Percentiles rank a stretch among this genome's conserved stretches.
Evolutionary conservation across 92 coral and sea anemone species (phyloP).

Genomic region (Micromussa lordhowensis): DNA sequence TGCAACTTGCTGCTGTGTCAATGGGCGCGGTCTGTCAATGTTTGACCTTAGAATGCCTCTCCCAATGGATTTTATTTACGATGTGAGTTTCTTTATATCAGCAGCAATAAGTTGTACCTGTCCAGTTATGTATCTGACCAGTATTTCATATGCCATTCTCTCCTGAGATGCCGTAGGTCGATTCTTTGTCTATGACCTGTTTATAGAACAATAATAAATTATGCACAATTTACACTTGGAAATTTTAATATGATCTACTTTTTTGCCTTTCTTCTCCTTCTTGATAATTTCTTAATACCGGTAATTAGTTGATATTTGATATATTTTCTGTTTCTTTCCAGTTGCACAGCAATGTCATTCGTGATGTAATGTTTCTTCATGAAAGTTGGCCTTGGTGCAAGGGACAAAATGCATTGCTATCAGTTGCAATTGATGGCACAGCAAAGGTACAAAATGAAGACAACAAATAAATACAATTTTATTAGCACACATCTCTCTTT

Average conservation of each 20-base stretch:
- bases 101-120: neutral
- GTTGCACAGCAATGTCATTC: slow-evolving; percentile 78
- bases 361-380: slow-evolving; percentile 88
- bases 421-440: slow-evolving; percentile 86
- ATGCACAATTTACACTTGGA: no score
- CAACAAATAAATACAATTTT: no score
- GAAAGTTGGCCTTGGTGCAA: slow-evolving; percentile 96
- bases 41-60: slow-evolving; percentile 90
- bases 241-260: no score
- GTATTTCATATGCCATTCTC: no score
- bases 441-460: slow-evolving; percentile 69
- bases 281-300: neutral
- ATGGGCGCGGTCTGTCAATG: slow-evolving; percentile 88
- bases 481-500: neutral
- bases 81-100: slow-evolving; percentile 54
- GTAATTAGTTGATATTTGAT: neutral
- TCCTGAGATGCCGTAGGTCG: no score
- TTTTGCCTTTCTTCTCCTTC: neutral
- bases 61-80: slow-evolving; percentile 80
- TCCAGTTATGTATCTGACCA: no score
- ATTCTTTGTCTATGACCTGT: no score
- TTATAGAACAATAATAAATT: no score
- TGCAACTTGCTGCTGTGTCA: slow-evolving; percentile 81
- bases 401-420: slow-evolving; percentile 80
- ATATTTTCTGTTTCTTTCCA: slow-evolving; percentile 1